Base-by-base conservation (phyloP, 2,888 invertebrate species). In the Eudasyphora cyanicolor region DNA sequence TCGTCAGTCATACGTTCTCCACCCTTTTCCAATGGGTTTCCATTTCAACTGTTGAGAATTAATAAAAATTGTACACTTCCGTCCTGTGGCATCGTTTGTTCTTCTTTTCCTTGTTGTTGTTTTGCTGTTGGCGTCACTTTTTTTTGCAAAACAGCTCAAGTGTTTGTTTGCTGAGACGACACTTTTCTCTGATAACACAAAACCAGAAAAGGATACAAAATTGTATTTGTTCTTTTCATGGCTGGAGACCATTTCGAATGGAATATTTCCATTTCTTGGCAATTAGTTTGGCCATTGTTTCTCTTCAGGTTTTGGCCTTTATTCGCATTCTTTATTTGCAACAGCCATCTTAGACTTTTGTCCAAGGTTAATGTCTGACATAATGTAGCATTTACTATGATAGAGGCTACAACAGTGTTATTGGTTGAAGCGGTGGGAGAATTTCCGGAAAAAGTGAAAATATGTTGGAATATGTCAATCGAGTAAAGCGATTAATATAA, bases 161-260 rank as follows among this genome's bases (percentile, higher is more conserved):
- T 27, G 21, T 77, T 21, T 71, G 51, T 62, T 76, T 80, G 76
- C 76, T 81, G 67, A 73, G 57, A 73, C 19, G 57, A 73, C 76
- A 81, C 29, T 76, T 76, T 76, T 21, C 21, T 54, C 27, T 57
- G 32, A 57, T 27, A 51, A 69, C n/a, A 76, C 42, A 54, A 27
- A 17, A 64, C 7, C 49, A 21, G 24, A 14, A 62, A 21, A 29
- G 1, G 24, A 17, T 12, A 17, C 24, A 42, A 38, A 62, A 14
- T 12, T 12, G 24, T 19, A 0, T 14, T 76, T 76, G 49, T 24
- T n/a, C 35, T 54, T n/a, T 35, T 12, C 12, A 62, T 49, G 12
- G 29, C 14, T 62, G 0, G 1, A n/a, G 14, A 29, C 42, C 5
- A 38, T 42, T 67, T 42, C 17, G 27, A 14, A 21, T 60, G 45